Conservation (phyloP, 1,140 invertebrate genomes). For the Brachystomella parvula region DNA sequence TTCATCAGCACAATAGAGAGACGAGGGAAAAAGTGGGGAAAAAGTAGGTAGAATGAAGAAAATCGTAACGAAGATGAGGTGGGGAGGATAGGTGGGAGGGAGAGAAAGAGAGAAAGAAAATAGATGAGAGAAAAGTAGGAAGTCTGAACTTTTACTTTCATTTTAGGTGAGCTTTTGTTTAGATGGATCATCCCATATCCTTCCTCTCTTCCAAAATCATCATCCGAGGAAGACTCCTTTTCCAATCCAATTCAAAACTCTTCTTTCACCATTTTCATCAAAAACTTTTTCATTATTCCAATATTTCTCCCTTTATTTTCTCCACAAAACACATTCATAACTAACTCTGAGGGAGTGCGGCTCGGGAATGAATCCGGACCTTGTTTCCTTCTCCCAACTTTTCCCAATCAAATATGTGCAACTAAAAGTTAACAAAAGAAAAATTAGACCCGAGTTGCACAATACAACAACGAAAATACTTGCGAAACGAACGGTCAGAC, state of each 20-base stretch:
- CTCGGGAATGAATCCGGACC: background rate
- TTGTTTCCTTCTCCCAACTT: background rate
- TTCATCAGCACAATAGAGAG: constrained; percentile 15
- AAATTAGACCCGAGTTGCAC: too few relatives aligned
- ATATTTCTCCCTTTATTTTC: background rate
- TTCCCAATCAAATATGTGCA: background rate
- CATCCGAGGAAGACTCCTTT: too few relatives aligned
- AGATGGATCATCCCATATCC: too few relatives aligned
- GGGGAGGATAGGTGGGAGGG: too few relatives aligned
- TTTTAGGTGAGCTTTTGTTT: background rate
- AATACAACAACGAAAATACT: too few relatives aligned
- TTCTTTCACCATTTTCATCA: too few relatives aligned
- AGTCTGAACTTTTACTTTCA: constrained; percentile 1
- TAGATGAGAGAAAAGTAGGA: background rate
- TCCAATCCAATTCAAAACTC: background rate
- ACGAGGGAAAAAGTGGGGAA: background rate
- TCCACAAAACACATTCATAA: background rate
- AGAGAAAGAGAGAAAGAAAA: background rate
- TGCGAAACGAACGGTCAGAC: too few relatives aligned
- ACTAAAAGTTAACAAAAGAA: background rate
- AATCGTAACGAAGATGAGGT: constrained; percentile 2
- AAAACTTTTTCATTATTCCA: background rate
- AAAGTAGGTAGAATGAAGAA: background rate
- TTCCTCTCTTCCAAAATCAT: background rate
- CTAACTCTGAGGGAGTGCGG: too few relatives aligned